A percentile compares a stretch with the other conserved stretches of the same genome.
Conservation (phyloP, 1,140 invertebrate genomes). For the Stegodyphus mimosarum region DNA sequence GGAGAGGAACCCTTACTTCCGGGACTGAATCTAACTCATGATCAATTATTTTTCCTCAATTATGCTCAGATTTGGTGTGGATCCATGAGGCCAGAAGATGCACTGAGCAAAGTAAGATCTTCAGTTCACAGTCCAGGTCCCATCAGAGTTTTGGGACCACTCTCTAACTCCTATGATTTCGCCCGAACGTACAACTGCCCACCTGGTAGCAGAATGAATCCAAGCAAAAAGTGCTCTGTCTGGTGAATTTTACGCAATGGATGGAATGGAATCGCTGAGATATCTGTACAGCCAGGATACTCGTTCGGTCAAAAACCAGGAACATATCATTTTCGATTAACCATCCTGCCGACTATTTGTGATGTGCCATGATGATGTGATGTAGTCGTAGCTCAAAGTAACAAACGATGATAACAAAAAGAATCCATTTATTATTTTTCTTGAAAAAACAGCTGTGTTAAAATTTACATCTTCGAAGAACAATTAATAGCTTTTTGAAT, state of each 20-base stretch:
- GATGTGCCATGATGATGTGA: too few relatives aligned
- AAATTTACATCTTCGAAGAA: too few relatives aligned
- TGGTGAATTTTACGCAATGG: slow-evolving; percentile 80
- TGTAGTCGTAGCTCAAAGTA: too few relatives aligned
- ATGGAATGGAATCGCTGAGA: too few relatives aligned
- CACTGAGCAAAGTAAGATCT: slow-evolving; percentile 91
- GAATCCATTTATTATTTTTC: too few relatives aligned
- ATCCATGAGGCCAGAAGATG: slow-evolving; percentile 95
- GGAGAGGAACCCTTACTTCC: slow-evolving; percentile 63
- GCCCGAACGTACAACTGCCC: slow-evolving; percentile 79
- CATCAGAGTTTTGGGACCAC: slow-evolving; percentile 86
- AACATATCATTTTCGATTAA: too few relatives aligned
- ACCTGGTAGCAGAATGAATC: slow-evolving; percentile 88
- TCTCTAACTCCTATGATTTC: slow-evolving; percentile 93
- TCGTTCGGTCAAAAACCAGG: too few relatives aligned
- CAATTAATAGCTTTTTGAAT: too few relatives aligned
- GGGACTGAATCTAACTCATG: slow-evolving; percentile 70
- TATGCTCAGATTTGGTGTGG: slow-evolving; percentile 93
- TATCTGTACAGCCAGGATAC: too few relatives aligned
- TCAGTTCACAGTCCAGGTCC: slow-evolving; percentile 95
- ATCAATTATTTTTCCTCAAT: slow-evolving; percentile 90
- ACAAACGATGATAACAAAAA: too few relatives aligned
- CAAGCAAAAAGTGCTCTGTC: slow-evolving; percentile 88
- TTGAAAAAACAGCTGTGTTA: too few relatives aligned
- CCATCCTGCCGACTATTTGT: too few relatives aligned